Evolutionary conservation across 1,140 invertebrate species (phyloP), one percentile per base, ranked within the genome.

Genomic region (Magallana angulata): DNA sequence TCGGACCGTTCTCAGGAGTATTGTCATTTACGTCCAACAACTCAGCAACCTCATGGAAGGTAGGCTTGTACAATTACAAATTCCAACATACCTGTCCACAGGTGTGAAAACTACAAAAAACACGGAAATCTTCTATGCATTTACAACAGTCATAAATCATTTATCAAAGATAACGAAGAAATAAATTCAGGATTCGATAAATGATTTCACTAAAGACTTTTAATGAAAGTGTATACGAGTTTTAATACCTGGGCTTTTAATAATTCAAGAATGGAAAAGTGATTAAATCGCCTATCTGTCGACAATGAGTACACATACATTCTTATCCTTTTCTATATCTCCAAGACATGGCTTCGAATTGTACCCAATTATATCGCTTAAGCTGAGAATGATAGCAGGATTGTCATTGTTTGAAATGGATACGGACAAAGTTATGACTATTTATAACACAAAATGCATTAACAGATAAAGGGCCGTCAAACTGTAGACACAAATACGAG

Each of bases 1-100:
- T 86, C 56, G 85, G 85, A 58, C 85, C 85, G 14, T 86, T 86
- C 71, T 30, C 58, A 4, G 85, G 85, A 80, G 80, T 58, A 7
- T 16, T 86, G 14, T 80, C 57, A 36, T 36, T 57, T 11, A 30
- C 14, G 24, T 12, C 58, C 7, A 57, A 59, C 64, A 59, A 86
- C n/a, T 6, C 57, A 11, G 14, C 48, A 5, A 80, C 48, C 30
- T 64, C 85, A 11, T 86, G 85, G 85, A 71, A 86, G 85, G 85
- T 86, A 86, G 24, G 85, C 24, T 6, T 60, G 9, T 24, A 7
- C 7, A 24, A 30, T 30, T 48, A 30, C 60, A 62, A n/a, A 16
- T 62, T 62, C 9, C 14, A 12, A 76, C 36, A 9, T 76, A 76
- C 24, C 8, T 12, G 24, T 76, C 9, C 14, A 30, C 24, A 36